phyloP scores from a whole-genome alignment of 2,888 invertebrate species.

The Heliconius hortense region DNA sequence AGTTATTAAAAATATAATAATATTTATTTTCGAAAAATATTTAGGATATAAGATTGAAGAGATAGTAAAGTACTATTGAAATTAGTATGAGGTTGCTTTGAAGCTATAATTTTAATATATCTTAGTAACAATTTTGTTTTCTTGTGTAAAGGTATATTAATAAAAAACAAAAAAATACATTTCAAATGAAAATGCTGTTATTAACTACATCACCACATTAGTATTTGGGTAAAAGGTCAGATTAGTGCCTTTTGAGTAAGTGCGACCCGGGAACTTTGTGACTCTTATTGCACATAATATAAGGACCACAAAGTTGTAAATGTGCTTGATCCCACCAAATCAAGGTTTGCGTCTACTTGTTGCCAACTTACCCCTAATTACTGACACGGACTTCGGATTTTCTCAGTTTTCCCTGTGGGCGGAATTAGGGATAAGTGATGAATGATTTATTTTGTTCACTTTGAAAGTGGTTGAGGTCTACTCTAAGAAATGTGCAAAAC shows the following conservation, averaged over 20 bases:
- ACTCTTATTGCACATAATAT: slow-evolving; percentile 29
- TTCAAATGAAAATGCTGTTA: slow-evolving; percentile 29
- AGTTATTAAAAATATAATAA: slow-evolving; percentile 2
- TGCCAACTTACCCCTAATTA: slow-evolving; percentile 54
- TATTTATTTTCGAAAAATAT: slow-evolving; percentile 7
- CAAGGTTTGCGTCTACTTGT: slow-evolving; percentile 46
- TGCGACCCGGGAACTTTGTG: slow-evolving; percentile 21
- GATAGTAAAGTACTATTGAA: neutral
- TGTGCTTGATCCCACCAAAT: slow-evolving; percentile 33
- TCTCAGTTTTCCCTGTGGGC: slow-evolving; percentile 50
- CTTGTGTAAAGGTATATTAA: neutral
- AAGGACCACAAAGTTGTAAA: slow-evolving; percentile 29
- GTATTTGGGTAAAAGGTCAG: slow-evolving; percentile 39
- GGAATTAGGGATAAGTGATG: slow-evolving; percentile 47
- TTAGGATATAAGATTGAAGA: neutral
- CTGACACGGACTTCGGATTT: slow-evolving; percentile 49
- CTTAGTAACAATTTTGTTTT: neutral
- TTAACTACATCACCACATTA: slow-evolving; percentile 38
- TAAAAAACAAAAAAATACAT: neutral
- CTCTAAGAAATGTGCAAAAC: slow-evolving; percentile 31
- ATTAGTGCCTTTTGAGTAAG: slow-evolving; percentile 41
- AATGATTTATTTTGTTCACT: slow-evolving; percentile 48
- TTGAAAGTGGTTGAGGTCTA: slow-evolving; percentile 35
- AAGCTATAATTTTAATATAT: neutral
- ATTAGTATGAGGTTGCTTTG: neutral